These are phyloP conservation scores for Cebidichthys violaceus DNA, from an alignment of 2,113 vertebrate genomes.

Conservation along the genomic window DNA sequence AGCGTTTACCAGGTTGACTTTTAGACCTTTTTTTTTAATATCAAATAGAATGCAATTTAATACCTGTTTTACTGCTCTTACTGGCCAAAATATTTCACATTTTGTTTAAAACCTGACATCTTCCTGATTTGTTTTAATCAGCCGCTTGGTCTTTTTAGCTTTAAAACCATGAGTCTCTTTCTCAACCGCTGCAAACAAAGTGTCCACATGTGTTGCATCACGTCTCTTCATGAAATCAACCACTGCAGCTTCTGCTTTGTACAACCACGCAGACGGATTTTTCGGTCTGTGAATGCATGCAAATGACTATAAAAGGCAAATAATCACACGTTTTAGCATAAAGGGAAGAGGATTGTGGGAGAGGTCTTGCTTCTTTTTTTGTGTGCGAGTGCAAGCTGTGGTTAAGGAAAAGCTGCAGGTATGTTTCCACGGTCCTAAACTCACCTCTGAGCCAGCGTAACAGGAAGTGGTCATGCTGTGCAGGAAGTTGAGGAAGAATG, in stretches of 20 bases:
- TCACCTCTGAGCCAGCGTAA: conserved; percentile 97
- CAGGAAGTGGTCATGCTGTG: conserved; percentile 91
- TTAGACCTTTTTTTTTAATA: background rate
- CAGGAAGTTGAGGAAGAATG: conserved; percentile 87
- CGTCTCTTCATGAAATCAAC: conserved; percentile 1
- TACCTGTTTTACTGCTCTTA: background rate
- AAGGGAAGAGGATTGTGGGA: background rate
- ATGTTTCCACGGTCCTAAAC: conserved; percentile 37
- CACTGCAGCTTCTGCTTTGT: conserved; percentile 25
- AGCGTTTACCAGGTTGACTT: background rate
- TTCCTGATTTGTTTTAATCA: background rate
- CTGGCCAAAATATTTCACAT: background rate
- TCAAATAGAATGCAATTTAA: background rate
- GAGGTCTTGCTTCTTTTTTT: background rate
- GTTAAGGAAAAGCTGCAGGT: background rate
- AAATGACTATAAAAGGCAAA: background rate
- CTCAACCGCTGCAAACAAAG: background rate
- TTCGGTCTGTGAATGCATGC: background rate
- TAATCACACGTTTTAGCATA: background rate
- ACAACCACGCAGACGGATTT: background rate
- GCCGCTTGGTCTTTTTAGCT: background rate
- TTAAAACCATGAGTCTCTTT: conserved; percentile 5
- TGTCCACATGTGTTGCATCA: conserved; percentile 14
- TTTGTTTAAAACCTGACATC: background rate
- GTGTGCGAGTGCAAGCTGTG: background rate